These are phyloP conservation scores for Coreius guichenoti DNA, from an alignment of 2,797 vertebrate species.

Conservation along the genomic window DNA sequence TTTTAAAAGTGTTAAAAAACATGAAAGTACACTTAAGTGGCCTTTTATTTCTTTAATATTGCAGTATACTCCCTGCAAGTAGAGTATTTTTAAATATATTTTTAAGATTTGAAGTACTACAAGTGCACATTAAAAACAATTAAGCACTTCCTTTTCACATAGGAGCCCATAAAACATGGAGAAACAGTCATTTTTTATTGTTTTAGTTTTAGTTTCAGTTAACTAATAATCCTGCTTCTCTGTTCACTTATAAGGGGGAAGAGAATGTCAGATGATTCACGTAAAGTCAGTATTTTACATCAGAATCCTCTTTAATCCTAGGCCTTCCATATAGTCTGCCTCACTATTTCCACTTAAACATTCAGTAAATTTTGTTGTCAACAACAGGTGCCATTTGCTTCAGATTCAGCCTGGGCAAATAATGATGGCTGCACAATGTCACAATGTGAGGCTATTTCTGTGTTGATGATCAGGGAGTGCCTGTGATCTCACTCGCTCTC, in stretches of 20 bases:
- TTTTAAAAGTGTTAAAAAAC: neutral
- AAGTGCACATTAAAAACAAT: neutral
- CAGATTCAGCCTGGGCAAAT: conserved; percentile 2
- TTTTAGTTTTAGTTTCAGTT: too few species aligned
- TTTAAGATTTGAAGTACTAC: neutral
- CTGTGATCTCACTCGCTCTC: conserved; percentile 66
- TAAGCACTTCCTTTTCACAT: neutral
- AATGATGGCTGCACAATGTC: neutral
- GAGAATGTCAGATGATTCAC: neutral
- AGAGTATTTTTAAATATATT: neutral
- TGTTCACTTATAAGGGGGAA: neutral
- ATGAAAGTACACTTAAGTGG: neutral
- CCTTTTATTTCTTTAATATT: neutral
- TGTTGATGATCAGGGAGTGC: conserved; percentile 33
- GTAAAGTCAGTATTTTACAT: conserved; percentile 11
- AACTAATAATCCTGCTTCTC: neutral
- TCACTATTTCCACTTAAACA: conserved; percentile 22
- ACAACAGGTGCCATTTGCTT: neutral
- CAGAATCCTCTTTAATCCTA: neutral
- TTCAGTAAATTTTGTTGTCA: conserved; percentile 31
- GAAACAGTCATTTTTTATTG: neutral
- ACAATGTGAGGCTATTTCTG: conserved; percentile 21
- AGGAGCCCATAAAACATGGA: neutral
- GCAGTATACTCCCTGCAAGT: neutral
- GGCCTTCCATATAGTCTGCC: neutral